Conservation (phyloP, 2,113 vertebrate genomes). For the Opisthocomus hoazin region DNA sequence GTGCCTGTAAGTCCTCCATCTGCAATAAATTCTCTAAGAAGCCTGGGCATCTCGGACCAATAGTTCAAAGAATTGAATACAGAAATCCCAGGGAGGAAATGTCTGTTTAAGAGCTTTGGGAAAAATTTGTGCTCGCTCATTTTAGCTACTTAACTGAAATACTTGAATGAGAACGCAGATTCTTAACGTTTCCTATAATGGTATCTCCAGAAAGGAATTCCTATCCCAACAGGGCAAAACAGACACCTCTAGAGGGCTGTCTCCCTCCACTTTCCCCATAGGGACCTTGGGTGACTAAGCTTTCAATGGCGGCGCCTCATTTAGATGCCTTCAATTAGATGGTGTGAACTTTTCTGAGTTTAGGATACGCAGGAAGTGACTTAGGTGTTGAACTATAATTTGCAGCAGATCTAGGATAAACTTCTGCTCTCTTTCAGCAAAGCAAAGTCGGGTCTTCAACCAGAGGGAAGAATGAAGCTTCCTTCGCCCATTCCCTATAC, state of each 20-base stretch:
- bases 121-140: not conserved
- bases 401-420: not conserved
- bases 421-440: not conserved
- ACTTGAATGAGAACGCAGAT: not conserved
- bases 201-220: not conserved
- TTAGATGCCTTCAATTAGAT: not conserved
- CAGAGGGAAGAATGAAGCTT: not conserved
- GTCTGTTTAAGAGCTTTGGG: not conserved
- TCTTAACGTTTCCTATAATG: not conserved
- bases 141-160: not conserved
- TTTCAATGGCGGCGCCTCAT: not conserved
- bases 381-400: not conserved
- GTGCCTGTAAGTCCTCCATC: accelerated
- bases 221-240: not conserved
- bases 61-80: not conserved
- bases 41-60: not conserved
- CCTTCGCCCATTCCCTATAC: not conserved
- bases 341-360: not conserved
- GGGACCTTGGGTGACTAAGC: not conserved
- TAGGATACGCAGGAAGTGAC: not conserved
- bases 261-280: not conserved
- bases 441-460: not conserved
- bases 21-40: not conserved
- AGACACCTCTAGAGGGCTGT: constrained; percentile 30
- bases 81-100: not conserved